Conservation (phyloP, 2,888 invertebrate species). For the Sarcophaga rosellei region DNA sequence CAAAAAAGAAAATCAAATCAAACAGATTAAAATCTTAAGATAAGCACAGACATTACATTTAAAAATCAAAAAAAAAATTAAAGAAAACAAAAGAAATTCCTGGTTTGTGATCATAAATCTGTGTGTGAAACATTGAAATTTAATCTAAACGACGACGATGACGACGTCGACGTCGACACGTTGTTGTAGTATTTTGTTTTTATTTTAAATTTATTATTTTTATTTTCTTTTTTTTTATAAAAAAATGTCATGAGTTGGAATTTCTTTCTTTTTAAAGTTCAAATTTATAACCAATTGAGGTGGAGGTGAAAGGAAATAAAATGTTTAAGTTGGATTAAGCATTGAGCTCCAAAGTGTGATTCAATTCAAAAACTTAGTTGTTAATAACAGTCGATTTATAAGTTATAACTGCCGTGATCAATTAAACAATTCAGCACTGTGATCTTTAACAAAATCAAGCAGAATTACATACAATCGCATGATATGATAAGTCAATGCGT, state of each 20-base stretch:
- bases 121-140: constrained; percentile 60
- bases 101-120: constrained; percentile 61
- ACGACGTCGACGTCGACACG: constrained; percentile 35
- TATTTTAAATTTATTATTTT: constrained; percentile 41
- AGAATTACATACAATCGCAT: too few relatives aligned
- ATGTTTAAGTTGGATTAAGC: too few relatives aligned
- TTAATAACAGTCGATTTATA: too few relatives aligned
- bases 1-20: background rate
- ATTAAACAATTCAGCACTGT: too few relatives aligned
- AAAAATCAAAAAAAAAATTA: constrained; percentile 2
- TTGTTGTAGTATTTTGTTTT: constrained; percentile 27
- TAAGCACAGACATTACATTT: constrained; percentile 40
- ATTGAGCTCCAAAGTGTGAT: too few relatives aligned
- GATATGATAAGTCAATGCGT: too few relatives aligned
- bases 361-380: too few relatives aligned
- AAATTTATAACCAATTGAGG: background rate
- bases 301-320: background rate
- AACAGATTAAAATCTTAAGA: constrained; percentile 55
- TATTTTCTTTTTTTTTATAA: constrained; percentile 18
- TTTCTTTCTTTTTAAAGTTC: constrained; percentile 48
- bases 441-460: too few relatives aligned
- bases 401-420: too few relatives aligned
- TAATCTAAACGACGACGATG: constrained; percentile 61
- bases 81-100: constrained; percentile 26
- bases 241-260: background rate